Base-by-base conservation (phyloP, 2,888 invertebrate species). In the Pasiphila rectangulata region DNA sequence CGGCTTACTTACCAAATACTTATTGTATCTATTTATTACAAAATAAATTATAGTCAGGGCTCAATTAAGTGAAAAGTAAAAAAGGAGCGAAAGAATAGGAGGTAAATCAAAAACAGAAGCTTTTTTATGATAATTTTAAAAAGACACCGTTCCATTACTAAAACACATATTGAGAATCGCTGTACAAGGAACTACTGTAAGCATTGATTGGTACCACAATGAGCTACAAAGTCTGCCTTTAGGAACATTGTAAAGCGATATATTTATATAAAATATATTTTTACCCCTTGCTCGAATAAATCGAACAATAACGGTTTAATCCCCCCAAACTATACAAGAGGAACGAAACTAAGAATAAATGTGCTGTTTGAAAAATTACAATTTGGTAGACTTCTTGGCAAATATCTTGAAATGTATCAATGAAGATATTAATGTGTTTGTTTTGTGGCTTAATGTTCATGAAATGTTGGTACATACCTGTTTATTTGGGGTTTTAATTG, bases 231-330 rank as follows among this genome's bases (percentile, higher is more conserved):
- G 76, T 84, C 69, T 67, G 62, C 73, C 70, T 71, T 64, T 64
- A n/a, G n/a, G n/a, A n/a, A 69, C 64, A 79, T 79, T 83, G 84
- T 79, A 82, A 84, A 82, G 76, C 80, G 87, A 86, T 86, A 84
- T 86, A 86, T 85, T 86, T 85, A 78, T 84, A 83, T 79, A n/a
- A n/a, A n/a, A n/a, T 83, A 83, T 82, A n/a, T 82, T 81, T 74
- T 67, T 52, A 66, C 68, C 84, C 84, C 78, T 74, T 71, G 68
- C 69, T 58, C 63, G 63, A 69, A 67, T 63, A 56, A 60, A 32
- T 58, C 50, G 61, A 74, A 78, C 76, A 76, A 79, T 72, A 65
- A 61, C 50, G 59, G 67, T 68, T 49, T 79, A 82, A 82, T 80
- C 80, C 78, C 65, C 51, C 44, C 30, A 49, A 48, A 39, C 34